Evolutionary conservation across 2,888 invertebrate species (phyloP), one percentile per base, ranked within the genome.

Genomic region (Sialis lutaria): DNA sequence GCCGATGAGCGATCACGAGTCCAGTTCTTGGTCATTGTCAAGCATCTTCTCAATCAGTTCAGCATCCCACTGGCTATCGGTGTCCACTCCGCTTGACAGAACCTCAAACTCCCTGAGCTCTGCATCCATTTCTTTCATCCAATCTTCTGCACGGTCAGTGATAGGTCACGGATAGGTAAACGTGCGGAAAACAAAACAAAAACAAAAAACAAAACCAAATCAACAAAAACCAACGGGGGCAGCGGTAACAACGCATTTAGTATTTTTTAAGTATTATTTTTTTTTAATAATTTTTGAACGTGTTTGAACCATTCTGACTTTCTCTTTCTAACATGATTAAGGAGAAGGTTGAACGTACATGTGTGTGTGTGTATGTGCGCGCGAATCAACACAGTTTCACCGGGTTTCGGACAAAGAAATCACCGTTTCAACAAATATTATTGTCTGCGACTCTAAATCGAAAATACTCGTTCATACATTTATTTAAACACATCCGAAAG

Each of bases 21-120:
- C 22, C 22, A 22, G 22, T 7, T 37, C 37, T 12, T 65, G 64
- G 37, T 60, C 58, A 39, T 58, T 60, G 40, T 63, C 61, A 13
- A 67, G 56, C 53, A 65, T 60, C 43, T 65, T 64, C 46, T 65
- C 65, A 13, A 65, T 44, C 34, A 34, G 63, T 49, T 65, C 65
- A 50, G 64, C 58, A 48, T 67, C 65, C 63, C 65, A 63, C 51
- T 63, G 62, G 50, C 61, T 61, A 47, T 57, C 60, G 8, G 67
- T 68, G 33, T 67, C 68, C 1, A 68, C 68, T 49, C 70, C 68
- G 54, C 74, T 75, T 50, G 70, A 70, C 40, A 93, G 89, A 55
- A 93, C 86, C 68, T 95, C 93, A 67, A 88, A 95, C 64, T 93
- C 92, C 65, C 90, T 89, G 56, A 95, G 74, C 68, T 95, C 93